Percentiles rank a stretch among this genome's conserved stretches.
Conservation (phyloP, 1,140 invertebrate genomes). For the Oryzaephilus surinamensis region DNA sequence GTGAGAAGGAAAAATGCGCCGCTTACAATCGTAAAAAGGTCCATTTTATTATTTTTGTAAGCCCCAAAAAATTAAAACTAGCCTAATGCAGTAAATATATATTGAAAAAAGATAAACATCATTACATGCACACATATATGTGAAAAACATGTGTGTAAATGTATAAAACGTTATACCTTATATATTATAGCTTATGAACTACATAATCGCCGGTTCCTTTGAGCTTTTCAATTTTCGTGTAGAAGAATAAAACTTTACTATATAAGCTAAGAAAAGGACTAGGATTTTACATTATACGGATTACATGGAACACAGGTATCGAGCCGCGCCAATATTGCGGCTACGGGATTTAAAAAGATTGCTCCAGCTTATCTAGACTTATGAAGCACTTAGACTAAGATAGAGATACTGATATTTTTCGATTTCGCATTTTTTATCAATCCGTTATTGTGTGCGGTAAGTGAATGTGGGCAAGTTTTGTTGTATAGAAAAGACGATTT, state of each 20-base stretch:
- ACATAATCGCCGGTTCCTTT: conserved; percentile 27
- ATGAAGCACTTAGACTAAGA: no score
- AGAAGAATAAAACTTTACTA: conserved; percentile 28
- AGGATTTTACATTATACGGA: conserved; percentile 31
- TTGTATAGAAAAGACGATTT: no score
- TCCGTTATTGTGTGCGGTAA: no score
- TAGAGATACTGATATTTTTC: no score
- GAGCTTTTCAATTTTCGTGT: conserved; percentile 22
- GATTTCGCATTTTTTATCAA: no score
- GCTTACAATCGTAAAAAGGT: no score
- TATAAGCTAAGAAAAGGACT: conserved; percentile 25
- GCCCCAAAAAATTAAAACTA: not conserved
- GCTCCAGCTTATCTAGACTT: conserved; percentile 25
- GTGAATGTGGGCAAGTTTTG: no score
- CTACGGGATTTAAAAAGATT: conserved; percentile 29
- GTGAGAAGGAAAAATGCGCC: no score
- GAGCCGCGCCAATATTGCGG: conserved; percentile 28
- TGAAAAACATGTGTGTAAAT: no score
- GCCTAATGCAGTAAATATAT: no score
- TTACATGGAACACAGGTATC: conserved; percentile 29
- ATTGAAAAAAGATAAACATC: conserved; percentile 7
- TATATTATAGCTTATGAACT: conserved; percentile 17
- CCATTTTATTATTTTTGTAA: no score
- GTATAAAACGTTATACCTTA: conserved; percentile 2
- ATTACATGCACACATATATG: no score